phyloP scores from a whole-genome alignment of 2,797 vertebrate species.

The Epinephelus malabaricus region DNA sequence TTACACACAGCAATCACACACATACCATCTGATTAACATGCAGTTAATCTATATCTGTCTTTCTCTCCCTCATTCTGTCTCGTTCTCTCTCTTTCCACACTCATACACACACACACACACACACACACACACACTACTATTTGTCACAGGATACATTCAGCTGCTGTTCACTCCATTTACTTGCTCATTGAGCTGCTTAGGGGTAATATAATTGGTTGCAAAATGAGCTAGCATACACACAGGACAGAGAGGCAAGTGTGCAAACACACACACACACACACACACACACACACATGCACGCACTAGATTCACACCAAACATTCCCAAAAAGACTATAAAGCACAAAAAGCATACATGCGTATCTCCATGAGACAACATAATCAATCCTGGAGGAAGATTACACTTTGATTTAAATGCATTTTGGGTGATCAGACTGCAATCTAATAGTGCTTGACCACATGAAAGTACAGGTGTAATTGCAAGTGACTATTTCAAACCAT shows the following conservation, averaged over 20 bases:
- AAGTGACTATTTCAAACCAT: too few relatives aligned
- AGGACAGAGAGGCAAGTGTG: conserved; percentile 27
- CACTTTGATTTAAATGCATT: too few relatives aligned
- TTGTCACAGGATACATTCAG: conserved; percentile 69
- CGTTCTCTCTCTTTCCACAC: not conserved
- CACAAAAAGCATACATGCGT: conserved; percentile 28
- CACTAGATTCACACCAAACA: conserved; percentile 29
- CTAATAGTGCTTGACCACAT: too few relatives aligned
- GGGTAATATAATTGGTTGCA: conserved; percentile 70
- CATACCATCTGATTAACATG: conserved; percentile 10
- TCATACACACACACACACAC: not conserved
- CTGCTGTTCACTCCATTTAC: conserved; percentile 73
- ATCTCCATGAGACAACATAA: conserved; percentile 21
- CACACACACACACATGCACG: conserved; percentile 23
- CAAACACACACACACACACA: conserved; percentile 20
- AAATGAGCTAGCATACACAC: conserved; percentile 63
- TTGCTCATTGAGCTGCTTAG: conserved; percentile 73
- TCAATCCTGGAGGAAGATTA: not conserved
- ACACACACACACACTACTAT: conserved; percentile 37
- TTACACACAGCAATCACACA: conserved; percentile 9
- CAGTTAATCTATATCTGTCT: not conserved
- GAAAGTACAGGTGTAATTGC: too few relatives aligned
- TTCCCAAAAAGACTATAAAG: conserved; percentile 53
- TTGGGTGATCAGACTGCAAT: too few relatives aligned
- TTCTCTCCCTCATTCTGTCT: not conserved